Evolutionary conservation across 2,888 invertebrate species (phyloP).

Genomic region (Andrena dorsata): DNA sequence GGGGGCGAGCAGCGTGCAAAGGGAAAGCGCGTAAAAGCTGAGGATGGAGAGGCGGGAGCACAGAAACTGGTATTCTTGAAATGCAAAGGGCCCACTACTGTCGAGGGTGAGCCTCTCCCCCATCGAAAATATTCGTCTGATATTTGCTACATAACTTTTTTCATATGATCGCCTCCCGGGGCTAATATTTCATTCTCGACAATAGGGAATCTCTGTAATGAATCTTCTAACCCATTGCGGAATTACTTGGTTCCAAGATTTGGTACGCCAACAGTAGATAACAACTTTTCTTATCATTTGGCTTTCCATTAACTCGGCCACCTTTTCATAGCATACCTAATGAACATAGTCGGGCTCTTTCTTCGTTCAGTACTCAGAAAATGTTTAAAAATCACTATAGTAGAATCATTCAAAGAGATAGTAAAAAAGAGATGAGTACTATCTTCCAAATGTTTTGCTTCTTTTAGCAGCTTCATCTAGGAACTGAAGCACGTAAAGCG

Average conservation of each 20-base stretch:
- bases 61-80: conserved; percentile 74
- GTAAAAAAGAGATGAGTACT: no score
- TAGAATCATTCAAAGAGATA: no score
- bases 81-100: conserved; percentile 62
- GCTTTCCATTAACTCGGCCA: no score
- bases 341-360: no score
- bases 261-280: neutral
- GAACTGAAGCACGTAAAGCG: neutral
- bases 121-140: conserved; percentile 56
- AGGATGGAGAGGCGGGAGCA: conserved; percentile 43
- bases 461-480: neutral
- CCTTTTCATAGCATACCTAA: no score
- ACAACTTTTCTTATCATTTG: neutral
- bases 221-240: neutral
- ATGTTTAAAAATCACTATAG: no score
- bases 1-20: conserved; percentile 51
- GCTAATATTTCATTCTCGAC: neutral
- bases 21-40: conserved; percentile 51
- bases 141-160: conserved; percentile 55
- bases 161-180: conserved; percentile 9
- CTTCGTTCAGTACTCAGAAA: no score
- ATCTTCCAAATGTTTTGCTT: no score
- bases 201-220: conserved; percentile 3
- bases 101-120: conserved; percentile 59
- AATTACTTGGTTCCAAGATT: neutral